Evolutionary conservation across 2,113 vertebrate species (phyloP), one percentile per base, ranked within the genome.

Genomic region (Sciurus niger): DNA sequence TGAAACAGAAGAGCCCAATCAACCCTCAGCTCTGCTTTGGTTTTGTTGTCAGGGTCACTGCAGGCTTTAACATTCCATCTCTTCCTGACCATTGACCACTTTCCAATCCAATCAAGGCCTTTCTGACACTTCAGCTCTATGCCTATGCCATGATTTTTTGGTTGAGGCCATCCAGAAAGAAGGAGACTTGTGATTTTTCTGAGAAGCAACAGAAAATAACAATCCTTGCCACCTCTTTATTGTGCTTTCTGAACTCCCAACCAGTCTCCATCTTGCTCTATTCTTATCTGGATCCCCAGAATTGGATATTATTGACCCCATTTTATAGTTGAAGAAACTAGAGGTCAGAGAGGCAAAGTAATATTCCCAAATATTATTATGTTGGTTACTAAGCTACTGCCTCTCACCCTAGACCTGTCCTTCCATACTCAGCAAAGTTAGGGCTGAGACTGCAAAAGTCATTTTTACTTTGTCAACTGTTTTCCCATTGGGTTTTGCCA

Each of bases 401-500:
- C 40, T 48, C 20, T 72, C 16, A 24, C 22, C 34, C 22, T 34
- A 83, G 70, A 48, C 24, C 53, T 32, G 24, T 48, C 58, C 20
- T 84, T 46, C 40, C 0, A 1, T 1, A n/a, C 20, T 70, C 78
- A 30, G n/a, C 58, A 73, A 70, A 88, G 13, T 77, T 70, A 43
- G 24, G 18, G 3, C n/a, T 46, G 24, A 85, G 58, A 76, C 6
- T 34, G 16, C 17, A n/a, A 82, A 55, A 3, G 2, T 1, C n/a
- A 11, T 51, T 80, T 65, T 77, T 60, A 25, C n/a, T 22, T 14
- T 37, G 46, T 13, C n/a, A 25, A 0, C 34, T 82, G 58, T 10
- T 28, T 85, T 93, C 32, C 72, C 68, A 30, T 13, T 32, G 40
- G 46, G 53, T 88, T 95, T 93, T 82, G 60, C 73, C 86, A 55